Evolutionary conservation across 2,797 vertebrate species (phyloP), one percentile per base, ranked within the genome.

Genomic region (Intellagama lesueurii): DNA sequence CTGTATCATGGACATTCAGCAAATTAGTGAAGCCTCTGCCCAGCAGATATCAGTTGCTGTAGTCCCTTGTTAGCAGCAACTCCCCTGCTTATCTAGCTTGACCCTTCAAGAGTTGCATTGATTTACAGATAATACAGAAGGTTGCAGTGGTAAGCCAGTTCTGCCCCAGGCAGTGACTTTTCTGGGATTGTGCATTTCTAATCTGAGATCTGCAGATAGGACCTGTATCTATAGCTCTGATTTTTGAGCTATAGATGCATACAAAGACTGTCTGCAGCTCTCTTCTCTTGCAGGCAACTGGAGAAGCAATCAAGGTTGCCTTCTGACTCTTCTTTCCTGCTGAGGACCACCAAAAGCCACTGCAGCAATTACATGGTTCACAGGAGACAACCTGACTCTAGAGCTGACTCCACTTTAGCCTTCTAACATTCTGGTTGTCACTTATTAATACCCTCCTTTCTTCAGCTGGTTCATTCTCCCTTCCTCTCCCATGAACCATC

Each of bases 51-150:
- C 88, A 76, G 60, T 86, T 79, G 24, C 44, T 82, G 69, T 17
- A 75, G 69, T 60, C 86, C 78, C 69, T 86, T 69, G 80, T 82
- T 89, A 89, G 32, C 56, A 82, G 6, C 32, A 82, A 47, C 70
- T 66, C 16, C 49, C 24, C 49, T 44, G 32, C 78, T 73, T 82
- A 87, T 88, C 79, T 88, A 17, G 6, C 52, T 81, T 81, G 70
- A 68, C 70, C 64, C 56, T 76, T 89, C 70, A 68, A 47, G 83
- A 86, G 26, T 52, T 82, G 60, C 78, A 86, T n/a, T 66, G 79
- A 77, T 81, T 86, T 30, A 76, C 17, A 24, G 70, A 86, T 90
- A 86, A 82, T 44, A 68, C 26, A 68, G 52, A 22, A 16, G 30
- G 66, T 24, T 28, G 76, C 49, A 40, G 2, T 52, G n/a, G 40